Percentiles rank a stretch among this genome's conserved stretches.
These are phyloP conservation scores for Tiliqua scincoides DNA, from an alignment of 2,113 vertebrate species.

Conservation along the genomic window DNA sequence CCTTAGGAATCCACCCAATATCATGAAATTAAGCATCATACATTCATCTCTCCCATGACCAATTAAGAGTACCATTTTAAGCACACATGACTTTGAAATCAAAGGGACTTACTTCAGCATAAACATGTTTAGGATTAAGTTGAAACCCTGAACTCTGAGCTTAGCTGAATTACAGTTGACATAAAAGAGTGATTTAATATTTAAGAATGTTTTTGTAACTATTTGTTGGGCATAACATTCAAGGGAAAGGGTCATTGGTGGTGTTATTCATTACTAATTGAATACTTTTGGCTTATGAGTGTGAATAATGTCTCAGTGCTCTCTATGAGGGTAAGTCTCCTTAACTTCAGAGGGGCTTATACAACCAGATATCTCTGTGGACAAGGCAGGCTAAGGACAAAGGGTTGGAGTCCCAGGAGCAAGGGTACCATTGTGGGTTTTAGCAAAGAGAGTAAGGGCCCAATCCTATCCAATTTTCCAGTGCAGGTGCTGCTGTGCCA, in stretches of 20 bases:
- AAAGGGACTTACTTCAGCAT: background rate
- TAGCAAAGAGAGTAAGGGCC: background rate
- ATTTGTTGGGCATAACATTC: background rate
- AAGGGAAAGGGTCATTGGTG: background rate
- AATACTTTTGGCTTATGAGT: background rate
- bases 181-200: background rate
- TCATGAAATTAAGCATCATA: background rate
- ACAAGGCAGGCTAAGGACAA: background rate
- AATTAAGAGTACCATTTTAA: background rate
- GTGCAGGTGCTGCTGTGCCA: too few relatives aligned
- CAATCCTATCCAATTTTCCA: too few relatives aligned
- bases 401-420: background rate
- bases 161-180: background rate
- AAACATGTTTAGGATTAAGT: background rate
- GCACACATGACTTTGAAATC: background rate
- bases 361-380: background rate
- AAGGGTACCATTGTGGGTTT: background rate
- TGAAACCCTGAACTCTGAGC: background rate
- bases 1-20: background rate
- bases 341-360: background rate
- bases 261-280: background rate
- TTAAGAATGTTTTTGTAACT: background rate
- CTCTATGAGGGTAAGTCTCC: background rate
- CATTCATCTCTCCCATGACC: background rate
- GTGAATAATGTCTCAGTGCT: background rate